Evolutionary conservation across 2,888 invertebrate species (phyloP), one percentile per base, ranked within the genome.

Genomic region (Deilephila elpenor): DNA sequence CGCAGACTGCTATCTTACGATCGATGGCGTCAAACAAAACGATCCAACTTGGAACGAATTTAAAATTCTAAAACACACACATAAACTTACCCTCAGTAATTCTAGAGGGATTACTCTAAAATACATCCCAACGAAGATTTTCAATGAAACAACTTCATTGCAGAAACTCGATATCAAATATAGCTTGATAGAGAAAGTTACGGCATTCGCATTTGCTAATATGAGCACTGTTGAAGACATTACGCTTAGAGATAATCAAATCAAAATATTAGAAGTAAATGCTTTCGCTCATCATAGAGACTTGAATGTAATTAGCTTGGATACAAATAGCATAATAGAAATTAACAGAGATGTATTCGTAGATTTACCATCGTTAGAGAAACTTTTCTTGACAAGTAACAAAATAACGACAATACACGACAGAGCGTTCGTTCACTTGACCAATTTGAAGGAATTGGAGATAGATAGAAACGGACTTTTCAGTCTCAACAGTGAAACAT

Each of bases 351-450:
- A 96, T 79, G 97, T 97, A 2, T 98, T 98, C 84, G 93, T 96
- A 11, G 96, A 97, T 83, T 86, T 98, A 74, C 97, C 97, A 0
- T 92, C 95, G 6, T 88, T 97, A 75, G 96, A 96, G 77, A 96
- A 96, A 75, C 95, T 99, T 59, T 97, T 96, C 82, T 93, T 99
- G 67, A 98, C 98, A 79, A 96, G 96, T 81, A 99, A 99, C 89
- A 96, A 97, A 84, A 95, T 99, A 75, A 97, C 97, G 73, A 96
- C 96, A 8, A 95, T 98, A 74, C 98, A 99, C 78, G 98, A 98
- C 75, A 97, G 96, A 82, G 97, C 99, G n/a, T 98, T 97, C 81
- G 91, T 95, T 75, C 95, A 96, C 80, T 91, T 97, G 81, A 90
- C 91, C 0, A 96, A 96, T 81, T 93, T 98, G 71, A 96, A 96